Base-by-base conservation (phyloP, 2,888 invertebrate species). In the Nineta flava region DNA sequence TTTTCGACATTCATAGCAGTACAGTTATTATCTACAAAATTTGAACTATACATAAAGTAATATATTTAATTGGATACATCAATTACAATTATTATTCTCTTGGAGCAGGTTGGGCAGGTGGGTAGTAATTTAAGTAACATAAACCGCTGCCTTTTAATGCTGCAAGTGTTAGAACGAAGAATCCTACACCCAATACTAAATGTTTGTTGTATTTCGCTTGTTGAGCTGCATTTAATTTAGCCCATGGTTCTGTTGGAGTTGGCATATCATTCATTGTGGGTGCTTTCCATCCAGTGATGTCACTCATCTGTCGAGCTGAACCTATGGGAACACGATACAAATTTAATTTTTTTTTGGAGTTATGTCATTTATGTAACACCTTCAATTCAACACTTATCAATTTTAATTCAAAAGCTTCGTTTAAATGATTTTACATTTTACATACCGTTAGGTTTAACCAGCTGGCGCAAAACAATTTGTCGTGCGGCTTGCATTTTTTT, bases 231-330 rank as follows among this genome's bases (percentile, higher is more conserved):
- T 86, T 60, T 45, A 74, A 65, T 48, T 81, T 75, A 62, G 85
- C 72, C 87, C 88, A 91, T 17, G 81, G 80, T 50, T 88, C 88
- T 51, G 72, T 68, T 1, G 90, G 88, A 47, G 80, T 71, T 0
- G 87, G 86, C 62, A 87, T 65, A 62, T 88, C 87, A 58, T 87
- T 81, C 78, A 86, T 79, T 10, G 76, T 76, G 2, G 75, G 54
- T 50, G 53, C 54, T 13, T 55, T 35, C 9, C 17, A 31, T 26
- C 21, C 45, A 13, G 21, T 10, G 26, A 15, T 10, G 12, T 26
- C 21, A 45, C 45, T 26, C 15, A 17, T 45, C 12, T 13, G n/a
- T 26, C 15, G 31, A 15, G 31, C 45, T 17, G 12, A 15, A 13
- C 19, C 17, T 26, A 15, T 44, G n/a, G n/a, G 21, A 13, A 44